Evolutionary conservation across 2,797 vertebrate species (phyloP).

Genomic region (Tapirus indicus): DNA sequence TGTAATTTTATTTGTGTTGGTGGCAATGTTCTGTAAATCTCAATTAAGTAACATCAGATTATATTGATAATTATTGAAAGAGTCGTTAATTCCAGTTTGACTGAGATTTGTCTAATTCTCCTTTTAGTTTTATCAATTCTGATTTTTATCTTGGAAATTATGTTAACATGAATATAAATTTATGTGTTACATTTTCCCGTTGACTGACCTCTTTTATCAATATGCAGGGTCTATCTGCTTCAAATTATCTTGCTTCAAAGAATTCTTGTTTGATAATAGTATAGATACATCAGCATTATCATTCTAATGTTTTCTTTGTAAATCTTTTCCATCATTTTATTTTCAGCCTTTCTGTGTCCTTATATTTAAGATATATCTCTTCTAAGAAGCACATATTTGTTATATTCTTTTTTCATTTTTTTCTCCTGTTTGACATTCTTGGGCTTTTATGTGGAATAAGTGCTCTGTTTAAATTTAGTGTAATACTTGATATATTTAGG

Average conservation of each 20-base stretch:
- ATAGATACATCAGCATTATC: neutral
- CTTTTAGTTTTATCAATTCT: neutral
- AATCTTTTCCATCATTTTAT: neutral
- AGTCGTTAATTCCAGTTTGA: neutral
- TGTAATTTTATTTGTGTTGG: neutral
- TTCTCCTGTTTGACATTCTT: neutral
- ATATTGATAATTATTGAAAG: neutral
- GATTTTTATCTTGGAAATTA: neutral
- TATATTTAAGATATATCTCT: neutral
- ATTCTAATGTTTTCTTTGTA: neutral
- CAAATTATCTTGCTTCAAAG: neutral
- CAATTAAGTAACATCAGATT: neutral
- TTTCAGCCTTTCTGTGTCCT: neutral
- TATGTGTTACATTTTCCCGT: neutral
- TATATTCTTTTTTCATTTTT: neutral
- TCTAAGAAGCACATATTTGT: neutral
- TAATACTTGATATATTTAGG: neutral
- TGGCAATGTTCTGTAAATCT: neutral
- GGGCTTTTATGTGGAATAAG: neutral
- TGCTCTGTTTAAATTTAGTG: neutral
- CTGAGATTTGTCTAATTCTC: neutral
- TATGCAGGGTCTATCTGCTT: neutral
- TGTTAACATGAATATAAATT: neutral
- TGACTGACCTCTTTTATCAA: too few species aligned
- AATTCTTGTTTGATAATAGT: neutral